phyloP scores from a whole-genome alignment of 2,888 invertebrate species.

The Cantharis rustica region DNA sequence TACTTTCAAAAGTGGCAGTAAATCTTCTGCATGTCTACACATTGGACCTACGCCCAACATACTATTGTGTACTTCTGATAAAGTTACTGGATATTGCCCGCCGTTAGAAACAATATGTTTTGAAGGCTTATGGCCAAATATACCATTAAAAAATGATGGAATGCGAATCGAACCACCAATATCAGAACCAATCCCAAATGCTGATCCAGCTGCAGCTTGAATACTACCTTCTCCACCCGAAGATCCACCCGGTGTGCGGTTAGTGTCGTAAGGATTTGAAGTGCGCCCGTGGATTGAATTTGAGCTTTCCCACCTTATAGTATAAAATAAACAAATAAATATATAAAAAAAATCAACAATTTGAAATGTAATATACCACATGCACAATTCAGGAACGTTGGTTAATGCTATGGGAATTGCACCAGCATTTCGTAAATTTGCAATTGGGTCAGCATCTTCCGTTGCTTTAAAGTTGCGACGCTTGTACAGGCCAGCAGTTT shows the following conservation, averaged over 20 bases:
- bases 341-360: neutral
- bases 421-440: slow-evolving; percentile 76
- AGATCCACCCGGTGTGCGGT: slow-evolving; percentile 89
- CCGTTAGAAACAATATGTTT: slow-evolving; percentile 74
- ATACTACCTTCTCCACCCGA: slow-evolving; percentile 87
- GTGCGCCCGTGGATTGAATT: slow-evolving; percentile 85
- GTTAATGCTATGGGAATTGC: slow-evolving; percentile 89
- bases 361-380: slow-evolving; percentile 74
- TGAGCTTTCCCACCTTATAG: slow-evolving; percentile 79
- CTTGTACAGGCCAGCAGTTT: slow-evolving; percentile 78
- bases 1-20: slow-evolving; percentile 66
- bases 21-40: slow-evolving; percentile 83
- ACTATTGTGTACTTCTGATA: slow-evolving; percentile 57
- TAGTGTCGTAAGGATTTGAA: slow-evolving; percentile 84
- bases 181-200: slow-evolving; percentile 90
- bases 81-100: slow-evolving; percentile 79
- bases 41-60: slow-evolving; percentile 82
- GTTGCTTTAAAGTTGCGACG: slow-evolving; percentile 69
- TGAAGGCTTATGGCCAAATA: slow-evolving; percentile 92
- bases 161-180: slow-evolving; percentile 96
- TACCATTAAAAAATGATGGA: slow-evolving; percentile 91
- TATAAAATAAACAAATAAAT: neutral
- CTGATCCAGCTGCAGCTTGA: slow-evolving; percentile 79
- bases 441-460: slow-evolving; percentile 76
- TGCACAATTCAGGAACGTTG: slow-evolving; percentile 91